These are phyloP conservation scores for Sterrhoptilus dennistouni DNA, from an alignment of 2,113 vertebrate genomes.

Conservation along the genomic window DNA sequence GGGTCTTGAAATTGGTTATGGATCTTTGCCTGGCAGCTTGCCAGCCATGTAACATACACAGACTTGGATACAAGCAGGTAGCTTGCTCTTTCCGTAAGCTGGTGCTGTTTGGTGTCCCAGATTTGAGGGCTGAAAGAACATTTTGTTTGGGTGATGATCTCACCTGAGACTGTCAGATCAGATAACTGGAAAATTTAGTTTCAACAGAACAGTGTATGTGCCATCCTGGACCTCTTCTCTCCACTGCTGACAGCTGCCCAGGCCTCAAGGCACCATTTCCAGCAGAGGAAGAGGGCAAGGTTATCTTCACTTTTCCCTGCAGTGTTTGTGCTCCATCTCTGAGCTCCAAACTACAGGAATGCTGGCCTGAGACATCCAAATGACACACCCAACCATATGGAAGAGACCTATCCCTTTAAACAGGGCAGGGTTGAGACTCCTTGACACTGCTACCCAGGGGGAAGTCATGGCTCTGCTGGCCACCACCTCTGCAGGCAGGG, in stretches of 20 bases:
- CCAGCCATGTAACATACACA: rapidly evolving
- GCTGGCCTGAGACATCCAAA: neutral
- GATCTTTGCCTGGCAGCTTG: neutral
- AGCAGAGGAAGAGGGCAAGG: neutral
- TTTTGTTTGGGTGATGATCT: neutral
- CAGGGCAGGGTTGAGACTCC: neutral
- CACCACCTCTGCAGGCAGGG: neutral
- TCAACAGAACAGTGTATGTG: neutral
- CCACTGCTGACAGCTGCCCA: neutral
- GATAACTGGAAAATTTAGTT: neutral
- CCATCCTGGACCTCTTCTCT: neutral
- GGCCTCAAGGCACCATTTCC: neutral
- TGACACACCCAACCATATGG: neutral
- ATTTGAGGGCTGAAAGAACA: neutral
- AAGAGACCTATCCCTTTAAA: neutral
- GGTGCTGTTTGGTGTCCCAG: neutral
- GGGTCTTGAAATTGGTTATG: neutral
- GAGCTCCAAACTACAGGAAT: neutral
- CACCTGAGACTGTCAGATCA: neutral
- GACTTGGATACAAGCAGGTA: neutral
- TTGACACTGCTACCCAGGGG: neutral
- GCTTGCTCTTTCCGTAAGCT: neutral
- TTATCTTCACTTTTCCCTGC: neutral
- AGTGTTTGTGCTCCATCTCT: neutral
- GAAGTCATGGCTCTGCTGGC: neutral